Evolutionary conservation across 64 coral and sea anemone species (phyloP).

Genomic region (Montipora cactus): DNA sequence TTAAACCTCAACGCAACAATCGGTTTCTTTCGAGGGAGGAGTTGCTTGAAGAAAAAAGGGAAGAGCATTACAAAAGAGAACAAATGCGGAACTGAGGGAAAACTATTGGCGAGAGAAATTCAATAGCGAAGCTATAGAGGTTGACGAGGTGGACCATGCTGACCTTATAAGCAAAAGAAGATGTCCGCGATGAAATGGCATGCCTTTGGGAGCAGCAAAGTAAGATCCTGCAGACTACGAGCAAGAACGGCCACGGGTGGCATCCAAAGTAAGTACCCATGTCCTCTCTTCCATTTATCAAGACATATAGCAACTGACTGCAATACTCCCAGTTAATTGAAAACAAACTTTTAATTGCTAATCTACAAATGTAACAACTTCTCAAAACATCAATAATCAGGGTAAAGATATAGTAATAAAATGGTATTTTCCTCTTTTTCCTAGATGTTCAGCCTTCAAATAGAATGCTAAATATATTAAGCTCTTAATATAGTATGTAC

Average conservation of each 20-base stretch:
- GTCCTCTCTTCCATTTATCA: too few relatives aligned
- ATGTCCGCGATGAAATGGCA: slow-evolving; percentile 41
- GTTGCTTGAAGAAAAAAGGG: not conserved
- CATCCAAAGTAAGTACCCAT: slow-evolving; percentile 42
- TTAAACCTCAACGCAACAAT: slow-evolving; percentile 6
- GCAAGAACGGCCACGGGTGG: slow-evolving; percentile 45
- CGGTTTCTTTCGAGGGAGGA: slow-evolving; percentile 46
- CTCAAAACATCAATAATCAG: too few relatives aligned
- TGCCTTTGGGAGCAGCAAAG: slow-evolving; percentile 54
- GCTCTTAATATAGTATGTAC: too few relatives aligned
- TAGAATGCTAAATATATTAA: too few relatives aligned
- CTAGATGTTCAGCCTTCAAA: too few relatives aligned
- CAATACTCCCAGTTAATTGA: too few relatives aligned
- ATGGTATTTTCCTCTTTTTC: too few relatives aligned
- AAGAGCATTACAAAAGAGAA: slow-evolving; percentile 1
- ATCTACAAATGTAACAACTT: too few relatives aligned
- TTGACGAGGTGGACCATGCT: slow-evolving; percentile 30
- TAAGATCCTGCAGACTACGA: not conserved
- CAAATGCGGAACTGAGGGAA: slow-evolving; percentile 43
- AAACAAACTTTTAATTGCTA: too few relatives aligned
- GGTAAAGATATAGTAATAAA: too few relatives aligned
- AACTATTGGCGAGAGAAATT: slow-evolving; percentile 28
- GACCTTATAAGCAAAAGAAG: not conserved
- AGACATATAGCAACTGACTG: too few relatives aligned
- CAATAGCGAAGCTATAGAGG: not conserved